phyloP scores from a whole-genome alignment of 2,113 vertebrate genomes.

The Xenopus laevis region DNA sequence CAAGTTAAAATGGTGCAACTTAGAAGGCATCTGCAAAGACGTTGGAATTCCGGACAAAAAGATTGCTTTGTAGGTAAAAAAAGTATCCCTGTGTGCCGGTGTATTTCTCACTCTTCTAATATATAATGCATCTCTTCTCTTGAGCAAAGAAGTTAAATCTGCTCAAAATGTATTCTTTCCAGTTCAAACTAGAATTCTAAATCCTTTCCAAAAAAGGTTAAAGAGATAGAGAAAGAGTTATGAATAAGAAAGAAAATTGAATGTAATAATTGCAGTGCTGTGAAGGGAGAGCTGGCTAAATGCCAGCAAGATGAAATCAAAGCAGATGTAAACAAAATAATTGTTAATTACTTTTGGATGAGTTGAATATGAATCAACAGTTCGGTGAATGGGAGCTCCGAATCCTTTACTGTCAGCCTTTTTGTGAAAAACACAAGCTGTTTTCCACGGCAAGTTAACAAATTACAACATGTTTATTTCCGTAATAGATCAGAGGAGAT shows the following conservation, averaged over 20 bases:
- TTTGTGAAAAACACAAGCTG: constrained; percentile 46
- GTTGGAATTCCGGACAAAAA: too few species aligned
- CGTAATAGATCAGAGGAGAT: constrained; percentile 28
- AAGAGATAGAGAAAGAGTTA: too few species aligned
- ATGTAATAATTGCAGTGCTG: constrained; percentile 23
- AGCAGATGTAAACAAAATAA: constrained; percentile 45
- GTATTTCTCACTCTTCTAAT: too few species aligned
- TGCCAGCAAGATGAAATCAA: constrained; percentile 35
- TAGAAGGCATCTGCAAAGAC: too few species aligned
- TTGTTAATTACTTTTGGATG: constrained; percentile 46
- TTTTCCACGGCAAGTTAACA: constrained; percentile 40
- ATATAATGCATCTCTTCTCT: too few species aligned
- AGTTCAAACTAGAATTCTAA: too few species aligned
- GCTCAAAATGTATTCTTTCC: too few species aligned
- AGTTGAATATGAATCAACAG: constrained; percentile 45
- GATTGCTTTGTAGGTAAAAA: too few species aligned
- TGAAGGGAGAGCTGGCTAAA: constrained; percentile 21
- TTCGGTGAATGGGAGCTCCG: constrained; percentile 42
- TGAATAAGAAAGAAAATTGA: constrained; percentile 8
- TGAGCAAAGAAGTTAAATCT: too few species aligned
- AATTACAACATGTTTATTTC: constrained; percentile 45
- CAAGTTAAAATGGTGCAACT: too few species aligned
- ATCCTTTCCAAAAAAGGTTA: too few species aligned
- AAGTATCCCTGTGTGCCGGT: too few species aligned
- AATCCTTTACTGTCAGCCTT: constrained; percentile 38